Evolutionary conservation across 1,140 invertebrate genomes (phyloP).

Genomic region (Habropoda laboriosa): DNA sequence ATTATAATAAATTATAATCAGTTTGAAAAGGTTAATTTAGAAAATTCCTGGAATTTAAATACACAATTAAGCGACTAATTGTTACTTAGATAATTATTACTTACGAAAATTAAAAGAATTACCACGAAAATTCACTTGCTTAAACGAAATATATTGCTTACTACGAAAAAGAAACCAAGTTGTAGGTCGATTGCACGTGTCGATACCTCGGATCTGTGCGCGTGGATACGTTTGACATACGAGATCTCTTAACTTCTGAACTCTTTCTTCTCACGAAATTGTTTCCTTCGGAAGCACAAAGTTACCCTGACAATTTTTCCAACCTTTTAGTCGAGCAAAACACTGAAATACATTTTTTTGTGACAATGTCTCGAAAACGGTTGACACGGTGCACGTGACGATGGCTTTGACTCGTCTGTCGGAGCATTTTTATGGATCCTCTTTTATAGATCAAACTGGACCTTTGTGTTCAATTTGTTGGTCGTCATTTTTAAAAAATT

Average conservation of each 20-base stretch:
- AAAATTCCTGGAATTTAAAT: too few relatives aligned
- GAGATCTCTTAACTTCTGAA: neutral
- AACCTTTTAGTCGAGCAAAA: neutral
- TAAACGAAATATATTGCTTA: too few relatives aligned
- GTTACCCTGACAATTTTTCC: slow-evolving; percentile 29
- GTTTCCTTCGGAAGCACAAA: neutral
- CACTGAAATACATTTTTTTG: slow-evolving; percentile 4
- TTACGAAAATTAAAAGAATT: too few relatives aligned
- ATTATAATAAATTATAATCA: too few relatives aligned
- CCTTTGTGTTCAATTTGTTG: slow-evolving; percentile 9
- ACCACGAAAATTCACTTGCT: too few relatives aligned
- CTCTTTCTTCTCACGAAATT: slow-evolving; percentile 2
- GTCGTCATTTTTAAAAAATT: too few relatives aligned
- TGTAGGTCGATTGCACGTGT: too few relatives aligned
- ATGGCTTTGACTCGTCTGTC: neutral
- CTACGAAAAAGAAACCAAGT: neutral
- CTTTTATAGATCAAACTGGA: neutral
- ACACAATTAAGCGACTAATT: too few relatives aligned
- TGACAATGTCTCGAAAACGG: neutral
- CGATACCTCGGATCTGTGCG: neutral
- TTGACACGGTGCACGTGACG: slow-evolving; percentile 1
- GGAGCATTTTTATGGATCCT: slow-evolving; percentile 8
- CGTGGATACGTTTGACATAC: neutral
- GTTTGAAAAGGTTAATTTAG: too few relatives aligned
- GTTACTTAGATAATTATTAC: too few relatives aligned